Evolutionary conservation across 2,888 invertebrate species (phyloP).

Genomic region (Tupiocoris notatus): DNA sequence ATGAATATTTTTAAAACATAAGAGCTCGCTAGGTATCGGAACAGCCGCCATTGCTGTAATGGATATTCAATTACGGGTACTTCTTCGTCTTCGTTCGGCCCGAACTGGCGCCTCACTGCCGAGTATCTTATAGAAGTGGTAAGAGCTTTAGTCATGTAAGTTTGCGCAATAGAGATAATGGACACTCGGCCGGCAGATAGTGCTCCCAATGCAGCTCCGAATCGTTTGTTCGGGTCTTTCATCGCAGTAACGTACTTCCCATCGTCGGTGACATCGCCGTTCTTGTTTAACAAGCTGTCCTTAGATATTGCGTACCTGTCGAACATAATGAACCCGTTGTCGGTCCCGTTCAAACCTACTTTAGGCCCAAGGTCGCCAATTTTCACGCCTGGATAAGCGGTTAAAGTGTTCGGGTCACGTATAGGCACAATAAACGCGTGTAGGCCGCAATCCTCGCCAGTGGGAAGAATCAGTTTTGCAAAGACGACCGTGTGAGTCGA

Average conservation of each 20-base stretch:
- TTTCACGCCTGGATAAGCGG: slow-evolving; percentile 72
- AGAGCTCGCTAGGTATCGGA: slow-evolving; percentile 57
- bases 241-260: slow-evolving; percentile 88
- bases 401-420: slow-evolving; percentile 69
- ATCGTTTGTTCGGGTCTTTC: slow-evolving; percentile 79
- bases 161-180: slow-evolving; percentile 61
- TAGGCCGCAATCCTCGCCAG: slow-evolving; percentile 76
- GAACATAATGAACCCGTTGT: slow-evolving; percentile 91
- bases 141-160: slow-evolving; percentile 65
- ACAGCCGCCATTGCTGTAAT: slow-evolving; percentile 58
- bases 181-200: slow-evolving; percentile 80
- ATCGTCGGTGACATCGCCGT: slow-evolving; percentile 83
- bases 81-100: slow-evolving; percentile 63
- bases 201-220: slow-evolving; percentile 82
- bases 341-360: slow-evolving; percentile 84
- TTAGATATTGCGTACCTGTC: slow-evolving; percentile 83
- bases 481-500: slow-evolving; percentile 86
- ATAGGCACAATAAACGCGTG: slow-evolving; percentile 88
- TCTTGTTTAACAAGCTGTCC: slow-evolving; percentile 79
- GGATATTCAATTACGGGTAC: slow-evolving; percentile 80
- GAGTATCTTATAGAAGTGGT: slow-evolving; percentile 79
- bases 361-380: slow-evolving; percentile 94
- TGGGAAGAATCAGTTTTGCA: slow-evolving; percentile 80
- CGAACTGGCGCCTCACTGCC: slow-evolving; percentile 75
- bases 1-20: slow-evolving; percentile 63